Evolutionary conservation across 1,140 invertebrate genomes (phyloP).

Genomic region (Calephelis nemesis): DNA sequence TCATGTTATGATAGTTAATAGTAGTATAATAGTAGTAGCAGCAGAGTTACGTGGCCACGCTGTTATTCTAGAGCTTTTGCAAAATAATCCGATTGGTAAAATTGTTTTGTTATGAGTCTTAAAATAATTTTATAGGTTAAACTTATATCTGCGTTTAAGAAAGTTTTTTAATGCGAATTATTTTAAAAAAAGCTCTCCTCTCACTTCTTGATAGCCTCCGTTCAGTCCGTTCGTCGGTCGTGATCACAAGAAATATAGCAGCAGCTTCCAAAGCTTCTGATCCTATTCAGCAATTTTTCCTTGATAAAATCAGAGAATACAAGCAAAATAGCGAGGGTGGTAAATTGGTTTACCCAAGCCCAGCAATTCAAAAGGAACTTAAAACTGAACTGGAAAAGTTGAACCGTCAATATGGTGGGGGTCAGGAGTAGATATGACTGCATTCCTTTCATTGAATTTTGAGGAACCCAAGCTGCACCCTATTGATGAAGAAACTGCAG

Average conservation of each 20-base stretch:
- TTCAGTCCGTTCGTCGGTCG: constrained; percentile 57
- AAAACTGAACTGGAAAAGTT: constrained; percentile 90
- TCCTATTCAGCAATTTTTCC: constrained; percentile 95
- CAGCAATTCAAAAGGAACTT: constrained; percentile 86
- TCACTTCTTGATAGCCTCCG: constrained; percentile 56
- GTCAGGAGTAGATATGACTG: constrained; percentile 89
- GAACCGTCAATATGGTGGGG: constrained; percentile 88
- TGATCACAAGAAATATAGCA: constrained; percentile 82
- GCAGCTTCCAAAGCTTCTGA: constrained; percentile 89
- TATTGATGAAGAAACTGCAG: constrained; percentile 69
- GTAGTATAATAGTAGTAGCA: not conserved
- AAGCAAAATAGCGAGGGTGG: constrained; percentile 84
- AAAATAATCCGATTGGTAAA: not conserved
- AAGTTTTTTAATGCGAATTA: too few relatives aligned
- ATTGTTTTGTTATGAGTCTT: not conserved
- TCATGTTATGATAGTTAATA: constrained; percentile 27
- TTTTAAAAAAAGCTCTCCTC: constrained; percentile 64
- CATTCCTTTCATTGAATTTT: constrained; percentile 93
- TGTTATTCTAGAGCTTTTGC: not conserved
- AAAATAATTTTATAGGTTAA: not conserved
- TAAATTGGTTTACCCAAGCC: constrained; percentile 89
- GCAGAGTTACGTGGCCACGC: not conserved
- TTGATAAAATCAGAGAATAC: constrained; percentile 96
- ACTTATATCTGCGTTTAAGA: too few relatives aligned
- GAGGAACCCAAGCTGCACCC: constrained; percentile 83